Base-by-base conservation (phyloP, 2,888 invertebrate genomes). In the Cephus sareptanus region DNA sequence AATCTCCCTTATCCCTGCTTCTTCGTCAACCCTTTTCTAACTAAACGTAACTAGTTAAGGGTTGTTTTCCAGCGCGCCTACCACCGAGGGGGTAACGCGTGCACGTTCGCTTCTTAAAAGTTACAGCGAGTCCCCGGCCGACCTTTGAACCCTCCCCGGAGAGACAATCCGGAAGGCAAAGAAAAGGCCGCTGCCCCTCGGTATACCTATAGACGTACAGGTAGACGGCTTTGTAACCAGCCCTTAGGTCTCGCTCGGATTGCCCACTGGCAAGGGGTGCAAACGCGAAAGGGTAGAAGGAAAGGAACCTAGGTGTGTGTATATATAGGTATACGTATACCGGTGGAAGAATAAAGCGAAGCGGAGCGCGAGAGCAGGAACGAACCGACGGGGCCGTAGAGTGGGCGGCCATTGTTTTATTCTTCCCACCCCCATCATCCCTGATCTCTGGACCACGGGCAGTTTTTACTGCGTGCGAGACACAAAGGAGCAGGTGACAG, bases 401-500 rank as follows among this genome's bases (percentile, higher is more conserved):
- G 71, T 71, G 34, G 34, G 71, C 13, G 31, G 71, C 71, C 71
- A 71, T 71, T 71, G 71, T 71, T 31, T 71, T 71, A n/a, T 71
- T 71, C 11, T 12, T 31, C 31, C 31, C 31, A 1, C 1, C 15
- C 23, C 9, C 23, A 71, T 9, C 56, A 31, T 34, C 71, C 1
- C 31, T 4, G 23, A 31, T 71, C 71, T 56, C 56, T 23, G 56
- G 56, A 56, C 56, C 56, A 3, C 33, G 31, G 33, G 12, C 71
- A 34, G 12, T 23, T 71, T 71, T 71, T 71, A 33, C 71, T 23
- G 0, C 71, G 71, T 3, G 33, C 30, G 71, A 23, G 23, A 11
- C 12, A 71, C 71, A 70, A 70, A 70, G 71, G 71, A 23, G 4
- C 71, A 31, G 71, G 31, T 71, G 71, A 71, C 71, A 71, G 71